These are phyloP conservation scores for Trichosurus vulpecula DNA, from an alignment of 2,797 vertebrate species.

Conservation along the genomic window DNA sequence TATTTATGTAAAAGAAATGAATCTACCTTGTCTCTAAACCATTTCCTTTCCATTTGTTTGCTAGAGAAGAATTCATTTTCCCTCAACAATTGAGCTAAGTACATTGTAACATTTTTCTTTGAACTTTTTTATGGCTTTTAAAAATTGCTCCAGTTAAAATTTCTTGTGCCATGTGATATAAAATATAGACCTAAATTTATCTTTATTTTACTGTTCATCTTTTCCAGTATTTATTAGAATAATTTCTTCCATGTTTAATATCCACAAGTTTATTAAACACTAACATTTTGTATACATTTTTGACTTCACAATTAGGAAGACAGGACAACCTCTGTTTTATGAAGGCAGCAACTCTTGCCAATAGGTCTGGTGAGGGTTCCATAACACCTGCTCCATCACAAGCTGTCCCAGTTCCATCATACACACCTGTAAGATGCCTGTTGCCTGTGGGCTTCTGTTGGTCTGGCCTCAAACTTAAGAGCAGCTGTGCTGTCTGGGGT, in stretches of 20 bases:
- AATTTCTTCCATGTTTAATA: neutral
- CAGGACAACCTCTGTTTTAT: neutral
- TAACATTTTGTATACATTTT: neutral
- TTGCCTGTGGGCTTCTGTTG: neutral
- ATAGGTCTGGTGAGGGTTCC: neutral
- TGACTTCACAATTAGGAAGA: neutral
- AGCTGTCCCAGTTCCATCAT: neutral
- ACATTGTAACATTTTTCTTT: too few relatives aligned
- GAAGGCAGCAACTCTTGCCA: neutral
- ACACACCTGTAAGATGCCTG: neutral
- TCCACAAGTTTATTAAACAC: neutral
- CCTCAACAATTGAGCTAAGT: too few relatives aligned
- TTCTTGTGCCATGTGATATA: neutral
- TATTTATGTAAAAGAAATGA: too few relatives aligned
- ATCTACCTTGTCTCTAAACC: too few relatives aligned
- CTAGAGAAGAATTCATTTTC: too few relatives aligned
- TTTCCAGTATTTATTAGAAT: neutral
- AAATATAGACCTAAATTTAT: neutral
- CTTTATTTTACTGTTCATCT: neutral
- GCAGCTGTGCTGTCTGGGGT: neutral
- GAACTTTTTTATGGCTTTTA: too few relatives aligned
- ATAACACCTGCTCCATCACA: neutral
- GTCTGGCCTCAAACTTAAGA: neutral
- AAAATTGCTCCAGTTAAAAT: neutral
- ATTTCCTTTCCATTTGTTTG: too few relatives aligned